These are phyloP conservation scores for Diplodus sargus DNA, from an alignment of 2,797 vertebrate genomes.

Conservation along the genomic window DNA sequence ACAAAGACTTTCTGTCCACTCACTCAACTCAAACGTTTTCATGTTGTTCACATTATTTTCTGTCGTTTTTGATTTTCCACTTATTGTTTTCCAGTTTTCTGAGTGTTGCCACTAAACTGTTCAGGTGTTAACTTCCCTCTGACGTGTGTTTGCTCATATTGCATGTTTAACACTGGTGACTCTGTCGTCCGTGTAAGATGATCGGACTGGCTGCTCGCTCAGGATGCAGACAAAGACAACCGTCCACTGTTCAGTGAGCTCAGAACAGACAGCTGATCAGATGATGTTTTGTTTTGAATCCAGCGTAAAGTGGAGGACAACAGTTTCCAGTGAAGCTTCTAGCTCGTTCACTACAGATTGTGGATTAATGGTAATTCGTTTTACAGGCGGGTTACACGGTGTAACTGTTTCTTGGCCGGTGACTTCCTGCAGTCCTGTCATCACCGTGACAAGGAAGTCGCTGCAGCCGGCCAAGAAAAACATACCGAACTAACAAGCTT, in stretches of 20 bases:
- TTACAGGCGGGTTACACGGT: not conserved
- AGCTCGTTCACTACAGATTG: not conserved
- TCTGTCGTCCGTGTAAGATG: not conserved
- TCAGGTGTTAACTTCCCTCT: not conserved
- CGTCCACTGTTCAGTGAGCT: not conserved
- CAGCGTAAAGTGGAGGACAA: not conserved
- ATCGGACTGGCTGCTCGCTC: not conserved
- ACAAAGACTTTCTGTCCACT: not conserved
- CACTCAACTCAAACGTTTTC: not conserved
- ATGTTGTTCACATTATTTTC: not conserved
- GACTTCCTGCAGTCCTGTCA: not conserved
- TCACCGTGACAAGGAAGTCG: not conserved
- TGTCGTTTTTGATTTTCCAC: not conserved
- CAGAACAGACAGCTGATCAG: not conserved
- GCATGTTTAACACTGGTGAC: not conserved
- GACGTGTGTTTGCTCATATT: not conserved
- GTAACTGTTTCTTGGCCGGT: too few species aligned
- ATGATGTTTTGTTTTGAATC: not conserved
- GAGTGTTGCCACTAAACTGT: not conserved
- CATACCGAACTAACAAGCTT: not conserved
- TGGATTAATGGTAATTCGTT: not conserved
- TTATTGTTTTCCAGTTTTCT: not conserved
- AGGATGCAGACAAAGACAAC: not conserved
- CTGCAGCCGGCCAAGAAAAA: not conserved
- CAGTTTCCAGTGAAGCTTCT: conserved; percentile 8